phyloP scores from a whole-genome alignment of 2,888 invertebrate genomes.

The Leucophenga montana region DNA sequence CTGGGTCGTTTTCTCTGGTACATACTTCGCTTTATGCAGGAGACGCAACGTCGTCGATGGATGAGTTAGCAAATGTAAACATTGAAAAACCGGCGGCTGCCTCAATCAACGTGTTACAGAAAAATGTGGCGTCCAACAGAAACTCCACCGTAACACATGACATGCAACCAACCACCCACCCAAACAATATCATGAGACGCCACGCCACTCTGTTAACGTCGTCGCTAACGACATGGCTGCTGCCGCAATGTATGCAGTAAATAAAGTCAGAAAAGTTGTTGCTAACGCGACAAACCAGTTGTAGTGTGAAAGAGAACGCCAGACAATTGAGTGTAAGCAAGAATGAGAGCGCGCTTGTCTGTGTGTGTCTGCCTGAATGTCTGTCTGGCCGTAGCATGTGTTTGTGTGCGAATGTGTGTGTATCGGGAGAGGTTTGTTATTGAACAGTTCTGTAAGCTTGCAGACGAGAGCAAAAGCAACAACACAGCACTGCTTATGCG shows the following conservation, averaged over 20 bases:
- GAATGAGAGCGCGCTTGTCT: constrained; percentile 26
- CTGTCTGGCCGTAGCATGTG: background rate
- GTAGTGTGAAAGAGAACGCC: constrained; percentile 50
- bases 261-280: constrained; percentile 61
- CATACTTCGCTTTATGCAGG: too few relatives aligned
- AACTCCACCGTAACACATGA: background rate
- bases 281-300: constrained; percentile 65
- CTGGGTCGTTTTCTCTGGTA: too few relatives aligned
- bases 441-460: background rate
- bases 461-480: constrained; percentile 39
- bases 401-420: background rate
- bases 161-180: background rate
- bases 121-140: background rate
- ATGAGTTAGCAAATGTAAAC: too few relatives aligned
- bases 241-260: constrained; percentile 19
- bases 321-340: constrained; percentile 18
- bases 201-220: background rate
- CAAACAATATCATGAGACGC: background rate
- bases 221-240: background rate
- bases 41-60: too few relatives aligned
- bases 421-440: background rate
- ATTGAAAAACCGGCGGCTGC: too few relatives aligned
- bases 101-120: too few relatives aligned
- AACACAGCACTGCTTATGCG: constrained; percentile 51
- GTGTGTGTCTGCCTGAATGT: background rate